Base-by-base conservation (phyloP, 1,140 invertebrate species). In the Aporrectodea caliginosa region DNA sequence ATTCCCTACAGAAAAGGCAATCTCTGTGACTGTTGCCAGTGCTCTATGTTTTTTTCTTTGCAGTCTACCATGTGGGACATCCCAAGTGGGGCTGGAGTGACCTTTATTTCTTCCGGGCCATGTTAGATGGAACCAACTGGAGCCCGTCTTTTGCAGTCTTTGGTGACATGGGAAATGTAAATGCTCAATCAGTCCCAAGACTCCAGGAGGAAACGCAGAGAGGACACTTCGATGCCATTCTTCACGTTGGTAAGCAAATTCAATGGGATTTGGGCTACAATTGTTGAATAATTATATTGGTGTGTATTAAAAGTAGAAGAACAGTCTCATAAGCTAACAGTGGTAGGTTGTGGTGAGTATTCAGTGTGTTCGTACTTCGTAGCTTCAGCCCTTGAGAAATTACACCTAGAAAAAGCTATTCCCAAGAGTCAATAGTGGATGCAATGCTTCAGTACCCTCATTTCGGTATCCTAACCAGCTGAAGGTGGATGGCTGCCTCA, bases 131-230 rank as follows among this genome's bases (percentile, higher is more conserved):
- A 6, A 85, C 91, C 71, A 83, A 91, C 33, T 97, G 95, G 94
- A 90, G 91, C 69, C 93, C 95, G 0, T 88, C 91, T 6, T 88
- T 97, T 69, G 94, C 93, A 27, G 91, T 98, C 79, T 97, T 93
- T 86, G 96, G 95, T 0, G 95, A 97, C 87, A 92, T 97, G 92
- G 95, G 95, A 1, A 95, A 93, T 88, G 92, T 92, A 82, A 97
- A 97, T 90, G 94, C 94, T 31, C 86, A 88, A 70, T 94, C 94
- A n/a, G 89, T 97, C 68, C 90, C 92, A 0, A 89, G 92, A 73
- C 87, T 98, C 35, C 93, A 95, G 86, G 89, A 93, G 82, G 96
- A 98, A 84, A 91, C 93, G 0, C 91, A 95, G 84, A 88, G 90
- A 35, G 93, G 91, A n/a, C 87, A 92, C 82, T 96, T 95, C 87